Conservation (phyloP, 2,888 invertebrate genomes). For the Elmis aenea region DNA sequence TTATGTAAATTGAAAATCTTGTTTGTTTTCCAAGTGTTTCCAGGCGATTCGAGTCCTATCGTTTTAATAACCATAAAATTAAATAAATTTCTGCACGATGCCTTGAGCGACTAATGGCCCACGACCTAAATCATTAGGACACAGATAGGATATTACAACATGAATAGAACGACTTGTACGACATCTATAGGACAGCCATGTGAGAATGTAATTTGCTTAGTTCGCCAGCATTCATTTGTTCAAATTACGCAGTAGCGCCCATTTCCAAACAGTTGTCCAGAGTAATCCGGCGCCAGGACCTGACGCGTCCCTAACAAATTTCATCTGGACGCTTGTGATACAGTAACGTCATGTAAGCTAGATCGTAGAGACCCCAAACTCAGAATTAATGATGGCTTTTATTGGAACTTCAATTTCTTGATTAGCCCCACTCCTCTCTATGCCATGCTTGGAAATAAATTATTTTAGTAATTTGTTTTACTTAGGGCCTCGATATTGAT, state of each 20-base stretch:
- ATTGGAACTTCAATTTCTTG: conserved; percentile 66
- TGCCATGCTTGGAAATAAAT: conserved; percentile 34
- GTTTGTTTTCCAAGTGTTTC: too few species aligned
- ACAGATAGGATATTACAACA: conserved; percentile 21
- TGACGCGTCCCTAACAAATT: conserved; percentile 9
- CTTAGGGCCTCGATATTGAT: conserved; percentile 20
- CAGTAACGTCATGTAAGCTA: conserved; percentile 37
- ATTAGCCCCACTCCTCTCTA: conserved; percentile 47
- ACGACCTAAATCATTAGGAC: conserved; percentile 25
- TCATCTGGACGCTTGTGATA: conserved; percentile 27
- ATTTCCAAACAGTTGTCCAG: too few species aligned
- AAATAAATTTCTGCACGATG: conserved; percentile 11
- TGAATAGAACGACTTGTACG: conserved; percentile 16
- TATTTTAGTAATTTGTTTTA: conserved; percentile 43
- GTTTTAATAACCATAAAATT: conserved; percentile 13
- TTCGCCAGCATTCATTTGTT: conserved; percentile 62
- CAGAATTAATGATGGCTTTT: conserved; percentile 68
- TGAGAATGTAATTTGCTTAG: conserved; percentile 63
- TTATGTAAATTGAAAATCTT: too few species aligned
- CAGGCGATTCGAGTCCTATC: too few species aligned
- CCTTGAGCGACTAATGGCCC: conserved; percentile 21
- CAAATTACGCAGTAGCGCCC: conserved; percentile 50
- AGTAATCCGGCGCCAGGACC: conserved; percentile 1
- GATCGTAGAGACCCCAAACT: conserved; percentile 42
- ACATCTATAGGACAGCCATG: conserved; percentile 34